Conservation (phyloP, 2,888 invertebrate genomes). For the Rotaria sp. region DNA sequence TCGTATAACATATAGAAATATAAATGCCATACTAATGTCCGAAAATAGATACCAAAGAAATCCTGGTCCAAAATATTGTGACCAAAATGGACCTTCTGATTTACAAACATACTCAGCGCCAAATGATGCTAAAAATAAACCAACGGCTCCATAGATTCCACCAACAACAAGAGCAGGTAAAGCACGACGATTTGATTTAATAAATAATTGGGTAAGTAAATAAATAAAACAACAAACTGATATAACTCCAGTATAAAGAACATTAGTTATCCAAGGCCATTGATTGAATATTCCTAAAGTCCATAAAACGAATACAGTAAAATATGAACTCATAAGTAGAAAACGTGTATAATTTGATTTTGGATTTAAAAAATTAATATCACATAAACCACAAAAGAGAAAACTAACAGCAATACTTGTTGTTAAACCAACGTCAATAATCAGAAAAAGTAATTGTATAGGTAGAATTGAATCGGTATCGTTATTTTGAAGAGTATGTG, state of each 20-base stretch:
- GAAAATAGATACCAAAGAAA: slow-evolving; percentile 9
- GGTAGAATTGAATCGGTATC: background rate
- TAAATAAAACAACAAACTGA: slow-evolving; percentile 7
- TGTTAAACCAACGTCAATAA: slow-evolving; percentile 22
- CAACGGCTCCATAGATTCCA: background rate
- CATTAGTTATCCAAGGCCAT: background rate
- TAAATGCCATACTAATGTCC: background rate
- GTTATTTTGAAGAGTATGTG: background rate
- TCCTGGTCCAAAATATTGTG: background rate
- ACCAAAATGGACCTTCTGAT: slow-evolving; percentile 24
- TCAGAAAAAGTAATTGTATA: background rate
- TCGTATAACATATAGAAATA: background rate
- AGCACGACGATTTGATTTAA: background rate
- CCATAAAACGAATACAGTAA: background rate
- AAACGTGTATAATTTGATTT: background rate
- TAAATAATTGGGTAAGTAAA: background rate
- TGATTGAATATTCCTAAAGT: background rate
- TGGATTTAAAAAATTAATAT: background rate
- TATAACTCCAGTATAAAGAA: background rate
- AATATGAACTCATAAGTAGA: background rate
- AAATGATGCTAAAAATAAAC: background rate
- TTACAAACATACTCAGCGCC: background rate
- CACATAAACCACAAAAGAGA: slow-evolving; percentile 11
- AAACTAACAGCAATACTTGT: slow-evolving; percentile 3
- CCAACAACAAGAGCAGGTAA: background rate